A percentile compares a stretch with the other conserved stretches of the same genome.
Evolutionary conservation across 2,797 vertebrate species (phyloP).

Genomic region (Holocentrus rufus): DNA sequence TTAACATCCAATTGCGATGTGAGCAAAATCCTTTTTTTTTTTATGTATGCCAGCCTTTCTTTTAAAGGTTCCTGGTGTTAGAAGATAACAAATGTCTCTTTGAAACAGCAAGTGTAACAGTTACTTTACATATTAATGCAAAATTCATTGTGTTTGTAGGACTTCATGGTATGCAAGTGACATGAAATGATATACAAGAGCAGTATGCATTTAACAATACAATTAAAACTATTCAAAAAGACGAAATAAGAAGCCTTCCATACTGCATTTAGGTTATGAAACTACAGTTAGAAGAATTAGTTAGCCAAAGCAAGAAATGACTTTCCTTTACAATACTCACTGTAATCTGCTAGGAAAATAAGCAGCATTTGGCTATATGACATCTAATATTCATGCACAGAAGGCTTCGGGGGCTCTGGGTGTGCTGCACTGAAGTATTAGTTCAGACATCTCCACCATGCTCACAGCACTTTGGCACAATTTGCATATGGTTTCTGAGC

Average conservation of each 20-base stretch:
- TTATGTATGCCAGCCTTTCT: constrained; percentile 2
- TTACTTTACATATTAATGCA: neutral
- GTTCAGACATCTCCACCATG: constrained; percentile 32
- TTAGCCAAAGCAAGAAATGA: constrained; percentile 2
- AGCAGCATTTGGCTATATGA: constrained; percentile 16
- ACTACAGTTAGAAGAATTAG: constrained; percentile 3
- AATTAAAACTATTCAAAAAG: neutral
- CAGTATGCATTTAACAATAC: neutral
- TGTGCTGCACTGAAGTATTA: constrained; percentile 40
- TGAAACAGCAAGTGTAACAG: constrained; percentile 5
- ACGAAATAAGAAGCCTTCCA: no score
- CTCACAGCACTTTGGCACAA: constrained; percentile 17
- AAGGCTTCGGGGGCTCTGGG: constrained; percentile 36
- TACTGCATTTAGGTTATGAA: no score
- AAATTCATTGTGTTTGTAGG: neutral
- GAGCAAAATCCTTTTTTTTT: constrained; percentile 4
- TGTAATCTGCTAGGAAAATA: constrained; percentile 24
- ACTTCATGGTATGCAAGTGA: no score
- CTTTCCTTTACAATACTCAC: constrained; percentile 2
- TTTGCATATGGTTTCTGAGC: constrained; percentile 43
- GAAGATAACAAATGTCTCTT: constrained; percentile 14
- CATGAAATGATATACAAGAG: no score
- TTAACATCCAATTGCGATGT: no score
- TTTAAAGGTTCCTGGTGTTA: constrained; percentile 1
- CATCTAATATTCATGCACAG: constrained; percentile 54